Evolutionary conservation across 2,113 vertebrate genomes (phyloP).

Genomic region (Anseranas semipalmata): DNA sequence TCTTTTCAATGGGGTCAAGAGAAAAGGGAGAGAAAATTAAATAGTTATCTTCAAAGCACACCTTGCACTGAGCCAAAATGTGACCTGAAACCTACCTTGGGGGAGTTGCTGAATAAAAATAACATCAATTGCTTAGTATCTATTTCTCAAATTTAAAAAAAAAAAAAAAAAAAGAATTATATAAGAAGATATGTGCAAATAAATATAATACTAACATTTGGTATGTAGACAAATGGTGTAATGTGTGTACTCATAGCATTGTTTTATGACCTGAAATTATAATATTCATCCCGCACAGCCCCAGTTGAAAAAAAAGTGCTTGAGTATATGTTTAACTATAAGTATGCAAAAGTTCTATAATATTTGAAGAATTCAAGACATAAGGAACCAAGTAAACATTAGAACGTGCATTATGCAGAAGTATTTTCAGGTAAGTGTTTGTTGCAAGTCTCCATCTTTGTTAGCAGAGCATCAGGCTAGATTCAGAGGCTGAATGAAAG

Average conservation of each 20-base stretch:
- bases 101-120: constrained; percentile 17
- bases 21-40: constrained; percentile 49
- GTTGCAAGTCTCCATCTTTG: not conserved
- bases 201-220: not conserved
- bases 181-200: not conserved
- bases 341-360: not conserved
- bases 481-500: not conserved
- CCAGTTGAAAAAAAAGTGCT: not conserved
- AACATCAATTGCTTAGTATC: not conserved
- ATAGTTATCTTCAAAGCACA: constrained; percentile 59
- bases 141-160: not conserved
- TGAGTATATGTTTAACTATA: not conserved
- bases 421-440: not conserved
- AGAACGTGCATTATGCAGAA: not conserved
- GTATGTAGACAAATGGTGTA: not conserved
- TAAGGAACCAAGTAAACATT: not conserved
- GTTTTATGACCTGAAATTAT: not conserved
- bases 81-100: not conserved
- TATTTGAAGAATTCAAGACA: not conserved
- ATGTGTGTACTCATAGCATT: not conserved
- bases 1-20: not conserved
- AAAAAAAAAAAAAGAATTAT: not conserved
- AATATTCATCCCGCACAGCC: not conserved
- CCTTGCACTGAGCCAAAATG: not conserved
- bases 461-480: not conserved